Percentiles rank a stretch among this genome's conserved stretches.
Evolutionary conservation across 2,797 vertebrate species (phyloP).

Genomic region (Synanceia verrucosa): DNA sequence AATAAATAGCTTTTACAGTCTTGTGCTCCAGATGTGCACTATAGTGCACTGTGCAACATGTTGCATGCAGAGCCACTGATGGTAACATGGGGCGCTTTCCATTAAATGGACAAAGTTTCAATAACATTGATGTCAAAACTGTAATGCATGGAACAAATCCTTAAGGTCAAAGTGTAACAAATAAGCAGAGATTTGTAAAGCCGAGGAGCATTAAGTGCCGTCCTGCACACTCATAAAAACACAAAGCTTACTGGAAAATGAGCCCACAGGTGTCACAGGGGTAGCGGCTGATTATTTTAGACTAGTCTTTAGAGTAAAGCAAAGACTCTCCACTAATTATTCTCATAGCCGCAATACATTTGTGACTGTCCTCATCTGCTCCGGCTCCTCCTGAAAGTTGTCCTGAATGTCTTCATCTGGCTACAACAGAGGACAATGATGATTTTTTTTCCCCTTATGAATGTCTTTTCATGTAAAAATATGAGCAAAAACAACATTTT

Average conservation of each 20-base stretch:
- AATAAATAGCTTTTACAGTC: slow-evolving; percentile 79
- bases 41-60: slow-evolving; percentile 74
- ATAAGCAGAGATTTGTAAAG: neutral
- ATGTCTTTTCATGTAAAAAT: neutral
- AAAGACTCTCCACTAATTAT: neutral
- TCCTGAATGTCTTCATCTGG: too few relatives aligned
- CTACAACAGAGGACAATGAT: neutral
- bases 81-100: neutral
- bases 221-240: neutral
- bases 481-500: neutral
- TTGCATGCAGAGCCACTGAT: slow-evolving; percentile 44
- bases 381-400: too few relatives aligned
- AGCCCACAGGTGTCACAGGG: neutral
- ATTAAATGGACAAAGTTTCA: neutral
- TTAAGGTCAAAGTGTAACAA: neutral
- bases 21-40: slow-evolving; percentile 79
- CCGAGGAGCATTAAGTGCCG: neutral
- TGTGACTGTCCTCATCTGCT: neutral
- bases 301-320: neutral
- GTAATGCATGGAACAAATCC: neutral
- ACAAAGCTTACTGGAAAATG: neutral
- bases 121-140: neutral
- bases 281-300: neutral
- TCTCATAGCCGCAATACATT: neutral
- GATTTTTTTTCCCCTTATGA: neutral